Base-by-base conservation (phyloP, 1,140 invertebrate genomes). In the Drosophila mayri region DNA sequence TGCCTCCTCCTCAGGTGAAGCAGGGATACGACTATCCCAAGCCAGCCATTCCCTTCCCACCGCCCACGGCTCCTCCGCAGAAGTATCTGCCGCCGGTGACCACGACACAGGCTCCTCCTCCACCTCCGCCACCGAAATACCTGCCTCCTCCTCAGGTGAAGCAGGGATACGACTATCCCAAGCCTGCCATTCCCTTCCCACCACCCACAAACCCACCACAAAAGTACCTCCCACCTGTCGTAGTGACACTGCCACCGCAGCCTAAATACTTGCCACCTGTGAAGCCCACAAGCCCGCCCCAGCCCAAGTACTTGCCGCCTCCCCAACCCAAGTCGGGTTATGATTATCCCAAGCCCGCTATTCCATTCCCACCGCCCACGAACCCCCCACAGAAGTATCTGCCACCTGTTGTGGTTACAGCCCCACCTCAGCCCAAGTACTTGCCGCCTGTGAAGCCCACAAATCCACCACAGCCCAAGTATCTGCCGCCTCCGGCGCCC, bases 11-110 rank as follows among this genome's bases (percentile, higher is more conserved):
- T 3, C 60, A 77, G 49, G 38, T 44, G 2, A 68, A 62, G 10
- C 49, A 43, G 9, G 83, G 80, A 0, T 90, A 90, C 12, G 44
- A 58, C 3, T 91, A 91, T 16, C 79, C 88, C 1, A 87, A 79
- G 50, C 88, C 88, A 2, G 50, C 54, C 1, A 65, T 76, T 11
- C 73, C 88, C 41, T 84, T 87, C 46, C 75, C 62, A 22, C 50
- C 82, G 41, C 76, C 67, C 10, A 68, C 43, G 1, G 50, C 40
- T 20, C 73, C 75, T 4, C 40, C 58, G 18, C 20, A 71, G 47
- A 52, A 71, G 68, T 72, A 49, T n/a, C 10, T 74, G 59, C 65
- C 68, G 4, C 80, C 52, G 7, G 70, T 57, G 11, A 68, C 32
- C 46, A 46, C 66, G 54, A 47, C 73, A 8, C 43, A 20, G n/a